Evolutionary conservation across 2,113 vertebrate genomes (phyloP).

Genomic region (Loxodonta africana): DNA sequence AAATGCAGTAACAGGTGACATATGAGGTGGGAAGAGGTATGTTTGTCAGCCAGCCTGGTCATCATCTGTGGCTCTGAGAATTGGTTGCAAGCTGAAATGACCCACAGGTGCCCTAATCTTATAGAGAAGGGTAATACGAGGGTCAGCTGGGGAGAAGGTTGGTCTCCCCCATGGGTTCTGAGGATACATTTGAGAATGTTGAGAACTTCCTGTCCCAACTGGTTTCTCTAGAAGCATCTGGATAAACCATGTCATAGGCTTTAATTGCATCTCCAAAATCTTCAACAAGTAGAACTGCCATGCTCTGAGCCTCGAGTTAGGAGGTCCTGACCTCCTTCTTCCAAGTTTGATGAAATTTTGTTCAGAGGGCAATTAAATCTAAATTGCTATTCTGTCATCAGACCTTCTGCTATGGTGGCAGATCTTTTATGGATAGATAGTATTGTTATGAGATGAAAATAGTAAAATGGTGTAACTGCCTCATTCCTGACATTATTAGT

Average conservation of each 20-base stretch:
- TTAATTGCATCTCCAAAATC: background rate
- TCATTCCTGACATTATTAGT: slow-evolving; percentile 71
- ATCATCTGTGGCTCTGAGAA: background rate
- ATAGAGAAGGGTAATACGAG: background rate
- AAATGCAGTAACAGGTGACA: background rate
- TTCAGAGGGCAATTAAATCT: slow-evolving; percentile 58
- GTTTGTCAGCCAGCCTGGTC: background rate
- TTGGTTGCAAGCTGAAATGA: background rate
- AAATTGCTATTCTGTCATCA: slow-evolving; percentile 36
- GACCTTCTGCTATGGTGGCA: background rate
- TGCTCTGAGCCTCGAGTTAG: background rate
- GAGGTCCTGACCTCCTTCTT: slow-evolving; percentile 22
- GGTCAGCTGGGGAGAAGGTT: background rate
- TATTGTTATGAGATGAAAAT: slow-evolving; percentile 60
- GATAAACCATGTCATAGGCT: background rate
- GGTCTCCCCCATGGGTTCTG: background rate
- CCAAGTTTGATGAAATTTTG: slow-evolving; percentile 56
- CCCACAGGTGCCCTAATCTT: background rate
- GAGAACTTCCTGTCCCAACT: background rate
- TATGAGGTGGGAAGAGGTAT: background rate
- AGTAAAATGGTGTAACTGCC: slow-evolving; percentile 79
- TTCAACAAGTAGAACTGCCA: background rate
- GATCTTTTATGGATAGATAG: background rate
- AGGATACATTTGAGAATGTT: background rate
- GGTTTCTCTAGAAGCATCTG: background rate